Conservation (phyloP, 2,797 vertebrate genomes). For the Tangara arthus region DNA sequence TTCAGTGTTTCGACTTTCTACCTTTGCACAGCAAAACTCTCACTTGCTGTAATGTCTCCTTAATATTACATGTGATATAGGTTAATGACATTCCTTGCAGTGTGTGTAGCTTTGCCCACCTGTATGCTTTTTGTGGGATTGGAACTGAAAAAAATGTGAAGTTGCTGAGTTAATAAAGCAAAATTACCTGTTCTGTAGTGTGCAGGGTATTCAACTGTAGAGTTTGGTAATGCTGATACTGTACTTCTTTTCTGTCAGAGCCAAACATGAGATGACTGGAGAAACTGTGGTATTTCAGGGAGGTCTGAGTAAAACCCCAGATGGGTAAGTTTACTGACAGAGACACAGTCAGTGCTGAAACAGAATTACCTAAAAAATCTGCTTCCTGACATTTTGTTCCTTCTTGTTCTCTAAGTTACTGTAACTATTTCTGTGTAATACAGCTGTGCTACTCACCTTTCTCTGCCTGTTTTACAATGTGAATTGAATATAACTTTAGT, state of each 20-base stretch:
- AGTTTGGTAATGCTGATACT: background rate
- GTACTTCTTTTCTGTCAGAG: slow-evolving; percentile 73
- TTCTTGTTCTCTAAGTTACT: background rate
- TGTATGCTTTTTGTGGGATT: background rate
- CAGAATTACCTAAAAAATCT: background rate
- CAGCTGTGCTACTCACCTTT: background rate
- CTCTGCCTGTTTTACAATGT: background rate
- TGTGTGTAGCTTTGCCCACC: background rate
- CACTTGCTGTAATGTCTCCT: background rate
- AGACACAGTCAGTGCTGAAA: background rate
- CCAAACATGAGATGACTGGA: slow-evolving; percentile 88
- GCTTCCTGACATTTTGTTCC: background rate
- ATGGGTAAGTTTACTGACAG: slow-evolving; percentile 81
- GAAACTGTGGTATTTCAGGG: slow-evolving; percentile 96
- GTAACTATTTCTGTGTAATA: background rate
- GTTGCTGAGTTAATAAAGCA: background rate
- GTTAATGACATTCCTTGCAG: background rate
- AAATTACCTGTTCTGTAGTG: background rate
- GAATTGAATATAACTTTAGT: background rate
- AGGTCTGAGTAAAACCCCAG: slow-evolving; percentile 93
- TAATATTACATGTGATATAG: fast-evolving
- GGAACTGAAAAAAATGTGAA: background rate
- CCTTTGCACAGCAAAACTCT: background rate
- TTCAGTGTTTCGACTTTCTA: background rate
- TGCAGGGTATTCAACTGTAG: background rate